These are phyloP conservation scores for Clusia tigrina DNA, from an alignment of 2,888 invertebrate species.

Conservation along the genomic window DNA sequence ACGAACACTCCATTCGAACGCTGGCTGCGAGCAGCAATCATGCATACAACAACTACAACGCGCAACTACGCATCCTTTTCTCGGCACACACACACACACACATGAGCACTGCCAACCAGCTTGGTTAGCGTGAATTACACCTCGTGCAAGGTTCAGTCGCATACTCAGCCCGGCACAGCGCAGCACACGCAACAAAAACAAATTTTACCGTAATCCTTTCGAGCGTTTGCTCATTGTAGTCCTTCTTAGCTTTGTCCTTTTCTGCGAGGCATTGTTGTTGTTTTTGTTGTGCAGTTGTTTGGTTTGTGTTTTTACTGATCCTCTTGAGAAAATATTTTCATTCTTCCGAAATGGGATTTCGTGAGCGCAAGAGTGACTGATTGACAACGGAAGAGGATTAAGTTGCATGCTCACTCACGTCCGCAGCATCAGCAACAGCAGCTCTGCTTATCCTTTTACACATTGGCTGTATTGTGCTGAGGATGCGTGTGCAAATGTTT, in stretches of 20 bases:
- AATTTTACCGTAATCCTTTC: slow-evolving; percentile 55
- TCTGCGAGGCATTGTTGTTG: neutral
- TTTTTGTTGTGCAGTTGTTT: neutral
- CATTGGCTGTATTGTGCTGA: slow-evolving; percentile 11
- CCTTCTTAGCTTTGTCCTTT: neutral
- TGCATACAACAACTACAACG: neutral
- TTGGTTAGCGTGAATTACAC: slow-evolving; percentile 2
- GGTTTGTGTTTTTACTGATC: slow-evolving; percentile 32
- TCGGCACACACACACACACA: neutral
- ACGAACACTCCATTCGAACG: neutral
- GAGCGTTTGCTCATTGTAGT: slow-evolving; percentile 14
- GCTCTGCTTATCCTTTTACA: slow-evolving; percentile 26
- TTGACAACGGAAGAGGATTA: slow-evolving; percentile 45
- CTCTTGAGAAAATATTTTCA: slow-evolving; percentile 53
- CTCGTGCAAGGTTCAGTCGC: neutral
- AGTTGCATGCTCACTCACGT: slow-evolving; percentile 31
- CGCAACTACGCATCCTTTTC: neutral
- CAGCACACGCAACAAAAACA: slow-evolving; percentile 20
- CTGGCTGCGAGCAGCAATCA: no score
- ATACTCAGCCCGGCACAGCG: neutral
- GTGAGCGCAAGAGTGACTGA: slow-evolving; percentile 27
- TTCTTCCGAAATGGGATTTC: slow-evolving; percentile 42
- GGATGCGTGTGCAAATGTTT: slow-evolving; percentile 7
- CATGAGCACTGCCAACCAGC: no score
- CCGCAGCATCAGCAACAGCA: slow-evolving; percentile 32